Evolutionary conservation across 1,140 invertebrate species (phyloP), one percentile per base, ranked within the genome.

Genomic region (Brachionus manjavacas): DNA sequence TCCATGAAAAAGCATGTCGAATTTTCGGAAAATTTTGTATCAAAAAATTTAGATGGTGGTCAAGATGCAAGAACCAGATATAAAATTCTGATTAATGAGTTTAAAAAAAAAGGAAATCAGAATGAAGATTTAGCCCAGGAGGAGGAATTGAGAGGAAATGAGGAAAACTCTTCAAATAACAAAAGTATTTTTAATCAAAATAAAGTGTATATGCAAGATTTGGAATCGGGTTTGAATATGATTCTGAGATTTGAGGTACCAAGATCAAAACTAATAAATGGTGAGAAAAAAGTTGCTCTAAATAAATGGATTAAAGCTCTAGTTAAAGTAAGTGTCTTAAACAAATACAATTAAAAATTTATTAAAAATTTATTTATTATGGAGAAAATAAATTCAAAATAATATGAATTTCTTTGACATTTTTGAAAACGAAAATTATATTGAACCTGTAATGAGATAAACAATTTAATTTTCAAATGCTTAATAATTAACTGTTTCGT

Each of bases 141-240:
- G 23, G 11, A 28, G 9, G 43, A 76, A 76, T 43, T 16, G 12
- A 41, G 16, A 14, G 25, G 25, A 76, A 35, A 76, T 76, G 72
- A 14, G 0, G n/a, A n/a, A 52, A 35, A 49, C 16, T n/a, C 14
- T 9, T 7, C 23, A 25, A 20, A 52, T 41, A 80, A 43, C 4
- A 39, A 39, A 31, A 4, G 1, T 43, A 39, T n/a, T n/a, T 60
- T 9, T 49, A 49, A 9, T 28, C 43, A 79, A 43, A 14, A 79
- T 79, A 49, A 52, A 35, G 49, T 79, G 25, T 79, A 28, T 12
- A 80, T 80, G 78, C 28, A 35, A 41, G 78, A 80, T 80, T 60
- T 80, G 16, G 78, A 80, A 64, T 25, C 78, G 16, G 12, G 49
- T 41, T 31, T 80, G 20, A 55, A 80, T 31, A 25, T 80, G 8